Conservation (phyloP, 2,113 vertebrate species). For the Melanerpes formicivorus region DNA sequence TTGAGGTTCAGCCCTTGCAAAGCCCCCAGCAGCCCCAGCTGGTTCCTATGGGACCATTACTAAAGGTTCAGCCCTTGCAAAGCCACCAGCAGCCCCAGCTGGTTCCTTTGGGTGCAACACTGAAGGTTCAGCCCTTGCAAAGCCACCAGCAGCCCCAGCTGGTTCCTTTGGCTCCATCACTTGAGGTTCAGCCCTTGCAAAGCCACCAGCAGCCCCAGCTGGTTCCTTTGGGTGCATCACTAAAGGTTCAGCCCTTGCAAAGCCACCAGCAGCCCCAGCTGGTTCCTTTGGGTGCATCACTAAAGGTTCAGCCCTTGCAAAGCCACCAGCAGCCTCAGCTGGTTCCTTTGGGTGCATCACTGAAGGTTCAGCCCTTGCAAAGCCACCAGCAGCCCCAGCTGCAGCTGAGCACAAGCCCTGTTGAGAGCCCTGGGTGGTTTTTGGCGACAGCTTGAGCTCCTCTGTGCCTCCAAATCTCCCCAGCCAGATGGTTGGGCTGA, state of each 20-base stretch:
- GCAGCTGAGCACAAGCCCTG: accelerated
- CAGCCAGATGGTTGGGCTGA: not conserved
- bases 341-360: accelerated
- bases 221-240: too few species aligned
- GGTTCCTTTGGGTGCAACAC: too few species aligned
- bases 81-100: not conserved
- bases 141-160: too few species aligned
- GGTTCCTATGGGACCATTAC: accelerated
- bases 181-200: too few species aligned
- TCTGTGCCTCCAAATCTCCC: not conserved
- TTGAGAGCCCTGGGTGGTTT: not conserved
- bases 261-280: too few species aligned
- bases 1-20: not conserved
- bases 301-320: not conserved
- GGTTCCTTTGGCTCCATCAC: too few species aligned
- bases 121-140: too few species aligned
- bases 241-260: too few species aligned
- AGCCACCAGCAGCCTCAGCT: accelerated
- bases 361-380: not conserved
- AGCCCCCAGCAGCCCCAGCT: not conserved
- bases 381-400: not conserved
- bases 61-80: not conserved
- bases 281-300: too few species aligned
- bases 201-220: too few species aligned
- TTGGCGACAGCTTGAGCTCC: not conserved